Conservation (phyloP, 1,140 invertebrate species). For the Musca vetustissima region DNA sequence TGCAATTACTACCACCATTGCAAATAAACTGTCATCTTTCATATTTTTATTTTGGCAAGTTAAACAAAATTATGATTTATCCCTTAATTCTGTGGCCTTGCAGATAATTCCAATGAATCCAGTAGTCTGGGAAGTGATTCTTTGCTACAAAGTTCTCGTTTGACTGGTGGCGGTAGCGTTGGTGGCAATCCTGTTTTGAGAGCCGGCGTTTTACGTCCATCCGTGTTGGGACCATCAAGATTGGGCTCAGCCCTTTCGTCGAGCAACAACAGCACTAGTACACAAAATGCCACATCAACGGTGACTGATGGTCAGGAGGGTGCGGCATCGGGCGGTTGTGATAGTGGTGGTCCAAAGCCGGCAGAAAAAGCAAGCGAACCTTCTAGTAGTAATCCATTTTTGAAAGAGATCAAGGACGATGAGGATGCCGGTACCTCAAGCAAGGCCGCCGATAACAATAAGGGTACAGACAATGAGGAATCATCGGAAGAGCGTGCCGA, state of each 20-base stretch:
- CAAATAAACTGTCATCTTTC: no score
- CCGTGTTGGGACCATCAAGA: slow-evolving; percentile 39
- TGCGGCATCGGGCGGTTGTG: slow-evolving; percentile 1
- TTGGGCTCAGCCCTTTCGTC: slow-evolving; percentile 28
- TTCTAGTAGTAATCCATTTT: slow-evolving; percentile 26
- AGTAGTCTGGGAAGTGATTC: slow-evolving; percentile 51
- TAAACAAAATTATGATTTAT: no score
- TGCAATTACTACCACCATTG: no score
- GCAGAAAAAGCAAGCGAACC: slow-evolving; percentile 10
- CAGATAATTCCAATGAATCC: slow-evolving; percentile 52
- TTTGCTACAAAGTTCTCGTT: slow-evolving; percentile 45
- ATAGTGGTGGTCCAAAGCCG: slow-evolving; percentile 1
- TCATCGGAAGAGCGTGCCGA: slow-evolving; percentile 37
- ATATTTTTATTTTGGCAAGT: slow-evolving; percentile 18
- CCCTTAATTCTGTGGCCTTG: no score
- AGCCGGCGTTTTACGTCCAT: slow-evolving; percentile 45
- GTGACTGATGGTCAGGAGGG: slow-evolving; percentile 4
- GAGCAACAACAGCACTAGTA: no score
- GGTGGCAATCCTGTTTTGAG: slow-evolving; percentile 28
- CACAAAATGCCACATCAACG: slow-evolving; percentile 15
- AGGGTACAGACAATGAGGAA: slow-evolving; percentile 15
- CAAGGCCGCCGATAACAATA: not conserved
- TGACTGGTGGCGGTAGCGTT: slow-evolving; percentile 32
- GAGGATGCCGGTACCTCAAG: slow-evolving; percentile 9
- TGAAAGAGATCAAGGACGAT: slow-evolving; percentile 28